Conservation (phyloP, 2,888 invertebrate species). For the Amiota communis region DNA sequence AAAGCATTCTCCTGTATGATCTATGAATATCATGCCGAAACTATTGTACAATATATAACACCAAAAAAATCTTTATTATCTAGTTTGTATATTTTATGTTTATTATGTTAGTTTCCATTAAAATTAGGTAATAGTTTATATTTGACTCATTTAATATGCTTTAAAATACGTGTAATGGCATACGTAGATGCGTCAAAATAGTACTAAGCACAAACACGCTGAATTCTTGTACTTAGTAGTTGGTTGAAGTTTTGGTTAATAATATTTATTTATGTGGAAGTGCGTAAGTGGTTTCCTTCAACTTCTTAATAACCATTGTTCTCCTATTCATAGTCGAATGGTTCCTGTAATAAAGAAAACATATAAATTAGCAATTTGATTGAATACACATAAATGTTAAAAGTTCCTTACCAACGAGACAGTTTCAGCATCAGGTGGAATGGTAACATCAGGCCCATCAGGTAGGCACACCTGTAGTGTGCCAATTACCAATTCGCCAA, state of each 20-base stretch:
- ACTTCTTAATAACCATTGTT: conserved; percentile 85
- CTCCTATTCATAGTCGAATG: conserved; percentile 82
- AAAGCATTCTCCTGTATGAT: no score
- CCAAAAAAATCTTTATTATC: no score
- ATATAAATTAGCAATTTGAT: not conserved
- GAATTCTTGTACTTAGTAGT: not conserved
- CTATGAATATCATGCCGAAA: no score
- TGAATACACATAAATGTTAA: not conserved
- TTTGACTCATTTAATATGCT: conserved; percentile 4
- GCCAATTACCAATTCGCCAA: conserved; percentile 83
- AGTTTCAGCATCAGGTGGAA: conserved; percentile 72
- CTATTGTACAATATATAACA: no score
- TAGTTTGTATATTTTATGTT: not conserved
- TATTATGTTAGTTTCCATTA: not conserved
- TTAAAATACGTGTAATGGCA: not conserved
- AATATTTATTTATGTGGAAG: conserved; percentile 29
- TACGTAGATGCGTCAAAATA: conserved; percentile 6
- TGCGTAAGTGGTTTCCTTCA: conserved; percentile 70
- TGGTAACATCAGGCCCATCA: conserved; percentile 78
- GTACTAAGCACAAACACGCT: no score
- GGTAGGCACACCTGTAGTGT: conserved; percentile 87
- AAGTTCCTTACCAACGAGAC: conserved; percentile 67
- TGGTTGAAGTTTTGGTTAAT: conserved; percentile 12
- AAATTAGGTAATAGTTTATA: not conserved
- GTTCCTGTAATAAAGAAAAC: conserved; percentile 72